Conservation (phyloP, 2,113 vertebrate species). For the Cisticola juncidis region DNA sequence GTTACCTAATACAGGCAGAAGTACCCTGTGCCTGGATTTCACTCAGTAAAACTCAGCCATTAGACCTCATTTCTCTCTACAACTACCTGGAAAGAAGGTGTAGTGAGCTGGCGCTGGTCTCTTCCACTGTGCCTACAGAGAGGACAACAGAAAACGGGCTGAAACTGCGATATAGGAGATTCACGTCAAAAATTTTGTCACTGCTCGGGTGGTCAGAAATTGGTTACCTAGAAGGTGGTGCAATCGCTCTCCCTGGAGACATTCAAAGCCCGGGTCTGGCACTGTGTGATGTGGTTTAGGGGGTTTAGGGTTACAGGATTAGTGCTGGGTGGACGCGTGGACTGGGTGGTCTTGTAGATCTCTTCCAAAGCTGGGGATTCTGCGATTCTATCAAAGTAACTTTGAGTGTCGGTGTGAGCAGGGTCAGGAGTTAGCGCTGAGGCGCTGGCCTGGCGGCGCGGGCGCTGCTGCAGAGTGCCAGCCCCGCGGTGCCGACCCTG, state of each 20-base stretch:
- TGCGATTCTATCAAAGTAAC: background rate
- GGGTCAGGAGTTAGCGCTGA: accelerated
- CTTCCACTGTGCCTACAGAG: background rate
- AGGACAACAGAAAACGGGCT: background rate
- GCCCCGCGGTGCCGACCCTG: accelerated
- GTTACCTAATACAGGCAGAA: accelerated
- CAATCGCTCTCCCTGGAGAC: background rate
- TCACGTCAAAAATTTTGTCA: no score
- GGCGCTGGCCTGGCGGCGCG: accelerated
- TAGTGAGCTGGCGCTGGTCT: accelerated
- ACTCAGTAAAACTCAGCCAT: background rate
- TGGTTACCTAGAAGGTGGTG: no score
- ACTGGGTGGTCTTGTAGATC: no score
- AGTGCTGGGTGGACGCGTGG: accelerated
- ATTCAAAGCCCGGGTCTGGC: accelerated
- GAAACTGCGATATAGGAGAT: background rate
- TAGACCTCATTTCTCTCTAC: background rate
- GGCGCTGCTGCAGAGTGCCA: accelerated
- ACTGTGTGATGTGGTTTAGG: accelerated
- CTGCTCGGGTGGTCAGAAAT: background rate
- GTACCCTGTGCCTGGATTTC: no score
- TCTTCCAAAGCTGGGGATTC: accelerated
- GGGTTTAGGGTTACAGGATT: accelerated
- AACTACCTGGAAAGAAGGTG: background rate
- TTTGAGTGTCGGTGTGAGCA: accelerated